Evolutionary conservation across 2,888 invertebrate genomes (phyloP).

Genomic region (Palloptera scutellata): DNA sequence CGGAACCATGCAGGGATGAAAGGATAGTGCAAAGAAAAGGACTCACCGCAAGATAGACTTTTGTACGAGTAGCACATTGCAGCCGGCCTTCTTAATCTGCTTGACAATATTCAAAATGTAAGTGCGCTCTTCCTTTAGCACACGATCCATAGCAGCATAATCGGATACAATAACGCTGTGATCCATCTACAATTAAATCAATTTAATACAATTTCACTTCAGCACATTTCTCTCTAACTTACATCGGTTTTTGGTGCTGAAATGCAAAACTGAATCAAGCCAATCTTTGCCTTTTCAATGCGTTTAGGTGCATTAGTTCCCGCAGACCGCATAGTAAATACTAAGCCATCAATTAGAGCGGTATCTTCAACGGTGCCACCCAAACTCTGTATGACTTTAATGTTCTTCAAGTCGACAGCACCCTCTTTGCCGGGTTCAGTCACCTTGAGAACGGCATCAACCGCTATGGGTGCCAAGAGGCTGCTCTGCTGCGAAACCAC

Average conservation of each 20-base stretch:
- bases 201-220: conserved; percentile 7
- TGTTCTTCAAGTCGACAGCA: conserved; percentile 91
- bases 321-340: conserved; percentile 88
- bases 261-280: conserved; percentile 98
- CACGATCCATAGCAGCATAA: conserved; percentile 99
- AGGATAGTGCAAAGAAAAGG: too few species aligned
- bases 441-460: conserved; percentile 88
- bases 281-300: conserved; percentile 98
- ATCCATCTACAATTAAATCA: conserved; percentile 77
- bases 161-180: conserved; percentile 96
- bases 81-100: conserved; percentile 97
- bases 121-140: conserved; percentile 94
- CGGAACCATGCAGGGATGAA: too few species aligned
- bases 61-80: conserved; percentile 94
- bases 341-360: conserved; percentile 92
- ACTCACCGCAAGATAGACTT: conserved; percentile 77
- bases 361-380: conserved; percentile 99
- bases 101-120: conserved; percentile 99
- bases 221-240: conserved; percentile 56
- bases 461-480: conserved; percentile 94
- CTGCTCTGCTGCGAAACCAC: conserved; percentile 98
- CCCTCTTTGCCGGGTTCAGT: conserved; percentile 70
- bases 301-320: conserved; percentile 92
- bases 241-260: conserved; percentile 99
- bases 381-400: conserved; percentile 95